These are phyloP conservation scores for Athene noctua DNA, from an alignment of 2,113 vertebrate species.

Conservation along the genomic window DNA sequence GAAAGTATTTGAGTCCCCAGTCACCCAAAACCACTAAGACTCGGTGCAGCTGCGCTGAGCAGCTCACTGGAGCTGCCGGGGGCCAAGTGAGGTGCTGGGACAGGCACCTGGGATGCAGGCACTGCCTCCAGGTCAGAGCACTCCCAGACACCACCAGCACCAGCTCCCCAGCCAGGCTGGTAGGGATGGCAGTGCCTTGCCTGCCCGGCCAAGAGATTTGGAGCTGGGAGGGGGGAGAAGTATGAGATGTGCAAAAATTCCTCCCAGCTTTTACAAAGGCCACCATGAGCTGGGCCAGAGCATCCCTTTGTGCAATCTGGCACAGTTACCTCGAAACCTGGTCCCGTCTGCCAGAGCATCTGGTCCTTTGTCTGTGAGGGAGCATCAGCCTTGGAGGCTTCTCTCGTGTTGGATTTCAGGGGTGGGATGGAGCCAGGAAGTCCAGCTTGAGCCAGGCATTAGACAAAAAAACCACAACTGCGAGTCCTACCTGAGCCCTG, in stretches of 20 bases:
- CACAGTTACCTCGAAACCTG: not conserved
- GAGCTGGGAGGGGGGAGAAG: not conserved
- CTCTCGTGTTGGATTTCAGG: not conserved
- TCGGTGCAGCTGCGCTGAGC: not conserved
- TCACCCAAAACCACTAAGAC: not conserved
- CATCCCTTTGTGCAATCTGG: not conserved
- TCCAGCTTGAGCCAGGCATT: not conserved
- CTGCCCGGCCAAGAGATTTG: not conserved
- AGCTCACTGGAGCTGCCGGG: not conserved
- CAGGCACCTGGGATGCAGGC: fast-evolving
- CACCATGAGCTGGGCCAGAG: not conserved
- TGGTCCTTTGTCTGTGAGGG: not conserved
- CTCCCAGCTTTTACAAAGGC: not conserved
- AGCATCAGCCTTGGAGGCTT: fast-evolving
- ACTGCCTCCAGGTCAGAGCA: fast-evolving
- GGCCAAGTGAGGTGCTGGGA: not conserved
- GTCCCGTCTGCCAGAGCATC: not conserved
- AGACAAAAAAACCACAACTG: not conserved
- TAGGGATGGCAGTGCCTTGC: not conserved
- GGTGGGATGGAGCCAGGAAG: no score
- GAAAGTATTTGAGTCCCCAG: constrained; percentile 29
- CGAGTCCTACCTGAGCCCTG: not conserved
- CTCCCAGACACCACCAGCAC: not conserved
- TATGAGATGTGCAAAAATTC: not conserved
- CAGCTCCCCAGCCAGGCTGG: fast-evolving